Percentiles rank a stretch among this genome's conserved stretches.
phyloP scores from a whole-genome alignment of 1,140 invertebrate genomes.

The Ceratina australensis region DNA sequence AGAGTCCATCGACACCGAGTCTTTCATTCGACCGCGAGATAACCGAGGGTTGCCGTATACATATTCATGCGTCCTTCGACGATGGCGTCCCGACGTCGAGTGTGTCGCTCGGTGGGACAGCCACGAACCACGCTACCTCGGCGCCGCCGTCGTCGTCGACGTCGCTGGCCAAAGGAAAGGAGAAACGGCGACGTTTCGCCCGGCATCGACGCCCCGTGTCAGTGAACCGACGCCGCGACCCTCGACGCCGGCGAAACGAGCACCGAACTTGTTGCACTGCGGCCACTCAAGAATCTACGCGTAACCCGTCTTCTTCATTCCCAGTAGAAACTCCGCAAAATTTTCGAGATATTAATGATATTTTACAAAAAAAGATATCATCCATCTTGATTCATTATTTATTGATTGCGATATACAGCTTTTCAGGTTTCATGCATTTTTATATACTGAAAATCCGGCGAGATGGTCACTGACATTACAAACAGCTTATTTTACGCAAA shows the following conservation, averaged over 20 bases:
- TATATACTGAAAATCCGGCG: no score
- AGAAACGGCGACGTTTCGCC: conserved; percentile 17
- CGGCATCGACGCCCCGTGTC: conserved; percentile 69
- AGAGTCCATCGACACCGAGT: conserved; percentile 26
- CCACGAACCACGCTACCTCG: conserved; percentile 45
- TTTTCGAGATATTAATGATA: no score
- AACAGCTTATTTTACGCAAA: no score
- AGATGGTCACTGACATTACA: no score
- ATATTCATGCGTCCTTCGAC: conserved; percentile 78
- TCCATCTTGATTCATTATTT: no score
- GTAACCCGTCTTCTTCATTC: conserved; percentile 33
- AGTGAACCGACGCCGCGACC: conserved; percentile 71
- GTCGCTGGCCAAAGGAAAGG: not conserved
- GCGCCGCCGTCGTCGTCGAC: conserved; percentile 61
- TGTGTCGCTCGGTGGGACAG: conserved; percentile 62
- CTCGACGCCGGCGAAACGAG: conserved; percentile 53
- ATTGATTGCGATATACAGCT: no score
- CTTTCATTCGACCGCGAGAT: conserved; percentile 34
- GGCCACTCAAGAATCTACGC: conserved; percentile 46
- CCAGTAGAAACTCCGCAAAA: no score
- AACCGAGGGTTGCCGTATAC: conserved; percentile 56
- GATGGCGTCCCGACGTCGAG: conserved; percentile 77
- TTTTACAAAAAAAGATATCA: no score
- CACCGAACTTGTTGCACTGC: conserved; percentile 75
- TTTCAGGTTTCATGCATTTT: not conserved